Evolutionary conservation across 1,140 invertebrate species (phyloP).

Genomic region (Megalopta genalis): DNA sequence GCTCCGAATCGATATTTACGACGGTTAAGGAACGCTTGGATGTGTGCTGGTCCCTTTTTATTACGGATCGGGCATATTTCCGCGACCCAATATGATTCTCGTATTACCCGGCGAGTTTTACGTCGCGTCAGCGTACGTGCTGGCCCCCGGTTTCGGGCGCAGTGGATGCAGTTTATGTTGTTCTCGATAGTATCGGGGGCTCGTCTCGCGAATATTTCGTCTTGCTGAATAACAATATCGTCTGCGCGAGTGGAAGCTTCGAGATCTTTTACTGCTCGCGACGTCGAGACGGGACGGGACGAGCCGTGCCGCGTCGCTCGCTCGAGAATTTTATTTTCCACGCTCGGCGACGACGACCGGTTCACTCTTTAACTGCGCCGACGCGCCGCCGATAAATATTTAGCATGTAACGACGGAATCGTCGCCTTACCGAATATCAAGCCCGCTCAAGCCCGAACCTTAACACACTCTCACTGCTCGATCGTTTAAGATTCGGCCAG

Average conservation of each 20-base stretch:
- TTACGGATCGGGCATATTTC: not conserved
- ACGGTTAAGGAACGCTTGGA: not conserved
- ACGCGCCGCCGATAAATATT: not conserved
- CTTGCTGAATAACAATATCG: slow-evolving; percentile 28
- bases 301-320: no score
- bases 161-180: slow-evolving; percentile 24
- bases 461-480: no score
- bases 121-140: not conserved
- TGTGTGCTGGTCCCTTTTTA: not conserved
- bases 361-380: not conserved
- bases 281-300: not conserved
- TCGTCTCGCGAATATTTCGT: slow-evolving; percentile 25
- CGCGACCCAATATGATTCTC: not conserved
- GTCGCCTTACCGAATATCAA: not conserved
- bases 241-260: not conserved
- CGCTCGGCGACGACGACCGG: no score
- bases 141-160: slow-evolving; percentile 12
- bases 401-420: not conserved
- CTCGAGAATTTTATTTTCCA: not conserved
- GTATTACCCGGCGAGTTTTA: slow-evolving; percentile 12
- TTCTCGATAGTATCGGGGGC: slow-evolving; percentile 22
- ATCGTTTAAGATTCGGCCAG: no score
- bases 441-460: no score
- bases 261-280: not conserved
- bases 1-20: not conserved